phyloP scores from a whole-genome alignment of 2,888 invertebrate genomes.

The Lysandra coridon region DNA sequence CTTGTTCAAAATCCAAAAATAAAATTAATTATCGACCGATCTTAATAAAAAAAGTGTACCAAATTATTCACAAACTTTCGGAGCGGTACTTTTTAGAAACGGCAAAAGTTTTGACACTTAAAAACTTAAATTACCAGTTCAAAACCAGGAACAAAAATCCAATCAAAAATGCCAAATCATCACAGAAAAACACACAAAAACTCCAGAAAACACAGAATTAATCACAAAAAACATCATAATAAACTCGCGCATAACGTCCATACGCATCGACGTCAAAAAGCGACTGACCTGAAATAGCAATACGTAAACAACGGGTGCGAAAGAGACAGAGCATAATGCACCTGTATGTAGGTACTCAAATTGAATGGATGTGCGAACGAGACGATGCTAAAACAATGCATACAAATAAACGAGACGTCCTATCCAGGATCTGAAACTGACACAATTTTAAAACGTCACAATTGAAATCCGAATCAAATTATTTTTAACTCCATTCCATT shows the following conservation, averaged over 20 bases:
- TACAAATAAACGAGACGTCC: slow-evolving; percentile 60
- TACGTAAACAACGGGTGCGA: slow-evolving; percentile 61
- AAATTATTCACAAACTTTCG: neutral
- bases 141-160: slow-evolving; percentile 3
- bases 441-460: slow-evolving; percentile 40
- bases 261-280: neutral
- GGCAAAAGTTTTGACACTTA: neutral
- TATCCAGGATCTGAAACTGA: slow-evolving; percentile 43
- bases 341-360: slow-evolving; percentile 69
- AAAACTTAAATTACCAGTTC: neutral
- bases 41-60: too few species aligned
- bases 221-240: neutral
- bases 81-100: neutral
- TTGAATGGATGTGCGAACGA: slow-evolving; percentile 64
- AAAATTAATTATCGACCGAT: too few species aligned
- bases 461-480: neutral
- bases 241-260: neutral
- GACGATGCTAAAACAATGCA: slow-evolving; percentile 68
- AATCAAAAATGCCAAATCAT: slow-evolving; percentile 23
- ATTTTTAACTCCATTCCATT: slow-evolving; percentile 32
- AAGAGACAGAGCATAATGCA: slow-evolving; percentile 62
- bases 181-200: slow-evolving; percentile 39
- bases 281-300: slow-evolving; percentile 58
- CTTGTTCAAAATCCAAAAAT: too few species aligned
- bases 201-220: neutral